A percentile compares a stretch with the other conserved stretches of the same genome.
These are phyloP conservation scores for Eupithecia subfuscata DNA, from an alignment of 2,888 invertebrate genomes.

Conservation along the genomic window DNA sequence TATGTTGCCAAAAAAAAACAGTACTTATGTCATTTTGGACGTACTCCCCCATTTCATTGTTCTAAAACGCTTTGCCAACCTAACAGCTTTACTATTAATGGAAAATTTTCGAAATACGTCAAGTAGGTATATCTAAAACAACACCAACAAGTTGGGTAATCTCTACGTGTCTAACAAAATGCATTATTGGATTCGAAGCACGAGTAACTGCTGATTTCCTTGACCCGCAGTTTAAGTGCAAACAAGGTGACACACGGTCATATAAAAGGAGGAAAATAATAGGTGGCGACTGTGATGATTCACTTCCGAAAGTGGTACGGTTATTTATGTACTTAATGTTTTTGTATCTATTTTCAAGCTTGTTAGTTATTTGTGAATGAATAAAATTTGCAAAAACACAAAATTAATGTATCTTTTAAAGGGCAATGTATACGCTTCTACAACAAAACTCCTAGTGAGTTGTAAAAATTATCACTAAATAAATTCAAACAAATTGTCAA, in stretches of 20 bases:
- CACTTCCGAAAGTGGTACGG: conserved; percentile 4
- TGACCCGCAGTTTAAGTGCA: conserved; percentile 34
- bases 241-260: conserved; percentile 29
- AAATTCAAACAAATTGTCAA: no score
- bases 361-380: background rate
- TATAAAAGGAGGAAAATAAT: conserved; percentile 34
- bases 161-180: conserved; percentile 16
- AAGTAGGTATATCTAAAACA: background rate
- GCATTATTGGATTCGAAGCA: conserved; percentile 35
- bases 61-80: no score
- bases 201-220: conserved; percentile 36
- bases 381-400: no score
- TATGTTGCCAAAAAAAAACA: background rate
- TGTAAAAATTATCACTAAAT: no score
- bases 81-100: background rate
- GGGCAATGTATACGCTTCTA: no score
- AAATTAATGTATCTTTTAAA: no score
- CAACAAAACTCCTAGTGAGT: no score
- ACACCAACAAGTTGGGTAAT: conserved; percentile 19
- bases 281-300: background rate
- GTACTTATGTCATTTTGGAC: background rate
- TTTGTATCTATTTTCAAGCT: background rate
- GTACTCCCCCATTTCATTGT: background rate
- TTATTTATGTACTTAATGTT: background rate
- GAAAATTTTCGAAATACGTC: background rate